Evolutionary conservation across 1,140 invertebrate genomes (phyloP).

Genomic region (Littorina saxatilis): DNA sequence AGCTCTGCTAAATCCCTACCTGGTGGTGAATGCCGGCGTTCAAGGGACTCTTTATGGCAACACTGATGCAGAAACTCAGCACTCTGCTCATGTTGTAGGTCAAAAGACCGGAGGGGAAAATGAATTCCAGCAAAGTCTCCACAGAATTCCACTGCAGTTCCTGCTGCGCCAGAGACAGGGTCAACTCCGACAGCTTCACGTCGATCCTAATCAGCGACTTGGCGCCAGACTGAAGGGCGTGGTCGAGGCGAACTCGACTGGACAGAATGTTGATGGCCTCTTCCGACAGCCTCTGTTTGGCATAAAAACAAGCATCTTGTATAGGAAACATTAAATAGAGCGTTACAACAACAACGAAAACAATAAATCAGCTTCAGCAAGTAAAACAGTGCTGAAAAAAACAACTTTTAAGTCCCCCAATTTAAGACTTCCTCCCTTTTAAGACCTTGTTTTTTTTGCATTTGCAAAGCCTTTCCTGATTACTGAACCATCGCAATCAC

Average conservation of each 20-base stretch:
- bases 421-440: too few species aligned
- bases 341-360: too few species aligned
- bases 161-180: slow-evolving; percentile 25
- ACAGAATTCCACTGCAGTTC: slow-evolving; percentile 20
- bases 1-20: slow-evolving; percentile 3
- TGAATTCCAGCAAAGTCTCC: slow-evolving; percentile 28
- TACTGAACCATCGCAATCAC: too few species aligned
- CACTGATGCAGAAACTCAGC: background rate
- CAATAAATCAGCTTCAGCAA: too few species aligned
- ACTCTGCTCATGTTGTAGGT: slow-evolving; percentile 18
- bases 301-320: background rate
- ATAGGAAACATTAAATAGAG: too few species aligned
- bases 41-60: background rate
- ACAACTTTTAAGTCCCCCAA: too few species aligned
- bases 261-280: background rate
- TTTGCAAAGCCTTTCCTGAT: too few species aligned
- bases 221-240: slow-evolving; percentile 28
- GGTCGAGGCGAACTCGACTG: slow-evolving; percentile 31
- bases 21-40: background rate
- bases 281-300: background rate
- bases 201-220: slow-evolving; percentile 40
- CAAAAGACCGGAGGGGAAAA: slow-evolving; percentile 4
- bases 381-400: too few species aligned
- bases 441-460: too few species aligned
- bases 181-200: slow-evolving; percentile 36